Evolutionary conservation across 1,140 invertebrate genomes (phyloP), one percentile per base, ranked within the genome.

Genomic region (Armadillidium nasatum): DNA sequence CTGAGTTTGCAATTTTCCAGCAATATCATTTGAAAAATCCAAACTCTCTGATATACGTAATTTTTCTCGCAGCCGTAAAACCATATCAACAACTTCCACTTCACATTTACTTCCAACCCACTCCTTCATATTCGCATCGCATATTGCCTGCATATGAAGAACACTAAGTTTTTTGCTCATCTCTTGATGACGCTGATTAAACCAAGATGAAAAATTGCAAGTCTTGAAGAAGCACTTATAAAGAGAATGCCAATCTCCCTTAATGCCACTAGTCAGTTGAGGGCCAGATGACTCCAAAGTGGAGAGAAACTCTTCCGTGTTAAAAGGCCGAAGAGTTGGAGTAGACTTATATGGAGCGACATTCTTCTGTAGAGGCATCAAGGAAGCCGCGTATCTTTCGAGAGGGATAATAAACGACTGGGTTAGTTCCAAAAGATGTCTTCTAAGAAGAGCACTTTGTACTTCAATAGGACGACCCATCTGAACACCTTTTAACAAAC

Each of bases 341-440:
- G 95, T 91, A 79, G 94, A 92, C 90, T 96, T 94, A 83, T 96
- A 98, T 10, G 96, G 95, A 77, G 94, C 97, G 82, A 99, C 97
- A 84, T 97, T 95, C 85, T 95, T 95, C 82, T 96, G 93, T 50
- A 99, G 85, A 68, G 97, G 97, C 96, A 99, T 98, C 71, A 99
- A 86, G 82, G 93, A 95, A 21, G 94, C 94, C 86, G 99, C 93
- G 84, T 99, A 99, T 81, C 97, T 89, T 86, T 99, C 96, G 79
- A 99, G 86, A 13, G 97, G 97, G 84, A 98, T 98, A 91, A 99
- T 97, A 84, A 99, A 99, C 84, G 95, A 98, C 83, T 99, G 96
- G 1, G 97, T 99, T 21, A 99, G 85, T 85, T 99, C 97, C 74
- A 97, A 86, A 71, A 99, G 88, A 87, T 98, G 94, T 74, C 95